Base-by-base conservation (phyloP, 1,140 invertebrate species). In the Atta colombica region DNA sequence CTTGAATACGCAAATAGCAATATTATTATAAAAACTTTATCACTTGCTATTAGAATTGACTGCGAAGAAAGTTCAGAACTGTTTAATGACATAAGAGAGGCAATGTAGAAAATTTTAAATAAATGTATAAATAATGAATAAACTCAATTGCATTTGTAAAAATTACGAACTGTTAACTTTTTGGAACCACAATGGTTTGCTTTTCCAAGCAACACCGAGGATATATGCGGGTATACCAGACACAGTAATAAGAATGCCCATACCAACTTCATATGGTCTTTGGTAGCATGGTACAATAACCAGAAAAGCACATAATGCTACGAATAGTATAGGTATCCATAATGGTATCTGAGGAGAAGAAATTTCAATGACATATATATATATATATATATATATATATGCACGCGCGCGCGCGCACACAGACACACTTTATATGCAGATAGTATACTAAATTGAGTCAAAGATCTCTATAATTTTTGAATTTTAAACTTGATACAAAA, bases 171-270 rank as follows among this genome's bases (percentile, higher is more conserved):
- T 69, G 74, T 89, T 87, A 58, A 88, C 39, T 78, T 82, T 72
- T 49, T 91, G 85, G 65, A 92, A 89, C 94, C 94, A 95, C 45
- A 92, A 87, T 14, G 98, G 97, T 94, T 99, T 99, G 31, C 96
- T 97, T 92, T 98, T 96, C 98, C 98, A 99, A 82, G 96, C 96
- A 28, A 99, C 98, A 89, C 98, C 99, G 0, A 99, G 86, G 65
- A 97, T 96, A 94, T 99, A 99, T 3, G 99, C 97, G 1, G 99
- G 99, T 85, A 99, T 97, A 10, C 98, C 99, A 7, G 98, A 97
- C 1, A 97, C 91, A 51, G 99, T 98, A 60, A 99, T 98, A 12
- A 96, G 96, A 14, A 98, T 94, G 18, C 98, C 99, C 61, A 99
- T 97, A 0, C 97, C 97, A 14, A 98, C 98, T 95, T 98, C 98